Percentiles rank a stretch among this genome's conserved stretches.
Evolutionary conservation across 2,797 vertebrate genomes (phyloP).

Genomic region (Ptychadena robeensis): DNA sequence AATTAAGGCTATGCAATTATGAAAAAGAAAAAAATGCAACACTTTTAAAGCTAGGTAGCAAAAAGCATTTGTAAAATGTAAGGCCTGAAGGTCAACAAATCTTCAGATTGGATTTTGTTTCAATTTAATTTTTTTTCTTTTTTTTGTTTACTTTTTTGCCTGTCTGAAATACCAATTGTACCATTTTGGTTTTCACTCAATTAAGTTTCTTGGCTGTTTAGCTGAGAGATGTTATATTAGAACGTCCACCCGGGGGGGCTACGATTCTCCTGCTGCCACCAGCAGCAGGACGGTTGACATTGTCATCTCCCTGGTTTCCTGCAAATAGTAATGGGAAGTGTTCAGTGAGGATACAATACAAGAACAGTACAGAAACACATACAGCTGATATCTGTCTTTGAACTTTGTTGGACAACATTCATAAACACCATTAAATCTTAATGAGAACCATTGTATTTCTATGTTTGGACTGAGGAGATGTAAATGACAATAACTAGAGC

Average conservation of each 20-base stretch:
- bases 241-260: slow-evolving; percentile 93
- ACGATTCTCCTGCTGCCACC: slow-evolving; percentile 93
- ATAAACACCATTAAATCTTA: neutral
- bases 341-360: neutral
- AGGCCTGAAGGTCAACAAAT: slow-evolving; percentile 96
- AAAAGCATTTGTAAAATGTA: slow-evolving; percentile 90
- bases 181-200: slow-evolving; percentile 74
- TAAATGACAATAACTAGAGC: too few species aligned
- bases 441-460: neutral
- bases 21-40: slow-evolving; percentile 79
- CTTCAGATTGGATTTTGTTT: slow-evolving; percentile 80
- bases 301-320: slow-evolving; percentile 79
- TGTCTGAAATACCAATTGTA: slow-evolving; percentile 76
- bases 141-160: slow-evolving; percentile 69
- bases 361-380: neutral
- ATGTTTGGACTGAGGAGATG: neutral
- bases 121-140: slow-evolving; percentile 69
- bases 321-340: neutral
- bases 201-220: slow-evolving; percentile 74
- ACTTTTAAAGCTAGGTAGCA: slow-evolving; percentile 85
- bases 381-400: too few species aligned
- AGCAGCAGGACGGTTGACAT: slow-evolving; percentile 78
- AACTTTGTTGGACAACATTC: neutral
- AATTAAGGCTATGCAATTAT: slow-evolving; percentile 75
- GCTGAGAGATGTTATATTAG: slow-evolving; percentile 97